Conservation (phyloP, 2,888 invertebrate species). For the Strigamia crassipes region DNA sequence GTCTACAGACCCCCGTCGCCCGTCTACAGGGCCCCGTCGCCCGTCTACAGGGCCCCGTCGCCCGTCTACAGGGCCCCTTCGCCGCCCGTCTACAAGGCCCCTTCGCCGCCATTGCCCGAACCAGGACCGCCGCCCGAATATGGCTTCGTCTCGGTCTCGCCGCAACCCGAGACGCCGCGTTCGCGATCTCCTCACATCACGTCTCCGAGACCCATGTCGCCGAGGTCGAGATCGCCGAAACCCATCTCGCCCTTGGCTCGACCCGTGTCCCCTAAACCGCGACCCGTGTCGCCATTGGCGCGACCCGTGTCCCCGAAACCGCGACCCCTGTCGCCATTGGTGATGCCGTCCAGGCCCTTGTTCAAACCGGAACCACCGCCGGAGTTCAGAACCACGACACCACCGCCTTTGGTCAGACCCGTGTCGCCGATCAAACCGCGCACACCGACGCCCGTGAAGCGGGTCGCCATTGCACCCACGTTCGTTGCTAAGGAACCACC, state of each 20-base stretch:
- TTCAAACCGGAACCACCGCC: conserved; percentile 67
- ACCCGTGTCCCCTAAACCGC: conserved; percentile 63
- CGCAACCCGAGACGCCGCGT: neutral
- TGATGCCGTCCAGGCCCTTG: conserved; percentile 52
- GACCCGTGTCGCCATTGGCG: conserved; percentile 61
- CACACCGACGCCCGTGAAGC: neutral
- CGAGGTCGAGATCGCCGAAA: neutral
- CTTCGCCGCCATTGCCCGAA: conserved; percentile 58
- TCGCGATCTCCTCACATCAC: neutral
- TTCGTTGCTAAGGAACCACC: conserved; percentile 6
- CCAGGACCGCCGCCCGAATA: conserved; percentile 67
- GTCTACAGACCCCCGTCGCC: no score
- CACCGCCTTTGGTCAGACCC: neutral
- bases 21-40: neutral
- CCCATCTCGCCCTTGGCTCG: conserved; percentile 54
- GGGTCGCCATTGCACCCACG: neutral
- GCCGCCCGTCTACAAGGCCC: neutral
- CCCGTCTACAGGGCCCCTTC: neutral
- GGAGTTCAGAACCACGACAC: conserved; percentile 57
- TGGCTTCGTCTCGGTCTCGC: conserved; percentile 53
- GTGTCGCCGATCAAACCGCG: neutral
- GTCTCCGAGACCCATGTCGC: conserved; percentile 24
- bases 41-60: neutral
- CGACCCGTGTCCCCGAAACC: conserved; percentile 60
- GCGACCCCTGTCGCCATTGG: neutral